Evolutionary conservation across 2,113 vertebrate species (phyloP), one percentile per base, ranked within the genome.

Genomic region (Tretioscincus oriximinensis): DNA sequence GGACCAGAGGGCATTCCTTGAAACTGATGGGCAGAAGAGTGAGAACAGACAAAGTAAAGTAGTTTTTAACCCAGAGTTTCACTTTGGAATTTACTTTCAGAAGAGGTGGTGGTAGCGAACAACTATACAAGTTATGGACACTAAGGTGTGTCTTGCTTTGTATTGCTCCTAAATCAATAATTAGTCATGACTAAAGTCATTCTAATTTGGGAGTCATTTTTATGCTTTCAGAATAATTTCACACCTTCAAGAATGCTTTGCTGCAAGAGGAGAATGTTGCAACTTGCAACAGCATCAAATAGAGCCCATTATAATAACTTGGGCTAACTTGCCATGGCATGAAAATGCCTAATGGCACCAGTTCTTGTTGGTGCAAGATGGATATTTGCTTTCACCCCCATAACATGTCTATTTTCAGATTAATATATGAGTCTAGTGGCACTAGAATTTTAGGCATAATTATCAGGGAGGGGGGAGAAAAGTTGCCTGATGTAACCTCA

Each of bases 191-290:
- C 51, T 58, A 9, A 41, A 78, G 69, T 24, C 51, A 28, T 61
- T 14, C 70, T 1, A 51, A 64, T 76, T 68, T 11, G 9, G 80
- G 41, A 79, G 4, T 3, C 7, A 49, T 83, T 51, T 73, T 29
- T 78, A 51, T 8, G 9, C 10, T 66, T 86, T 84, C 68, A 31
- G 76, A 85, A 70, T 6, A 78, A 81, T 54, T 54, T 41, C 51
- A 61, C 26, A 26, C 80, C 29, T 60, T 65, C 60, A 69, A 26
- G 78, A 41, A 1, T 68, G 28, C 35, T 80, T 81, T 60, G 41
- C 76, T 81, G 78, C 65, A 83, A 21, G n/a, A 47, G 69, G 81
- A 75, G 12, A 35, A 74, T 51, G 28, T 54, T 80, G 49, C 47
- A 82, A 26, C 67, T 76, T 73, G 26, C 24, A 47, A 10, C 54